Percentiles rank a stretch among this genome's conserved stretches.
Evolutionary conservation across 2,888 invertebrate species (phyloP).

Genomic region (Archips xylosteana): DNA sequence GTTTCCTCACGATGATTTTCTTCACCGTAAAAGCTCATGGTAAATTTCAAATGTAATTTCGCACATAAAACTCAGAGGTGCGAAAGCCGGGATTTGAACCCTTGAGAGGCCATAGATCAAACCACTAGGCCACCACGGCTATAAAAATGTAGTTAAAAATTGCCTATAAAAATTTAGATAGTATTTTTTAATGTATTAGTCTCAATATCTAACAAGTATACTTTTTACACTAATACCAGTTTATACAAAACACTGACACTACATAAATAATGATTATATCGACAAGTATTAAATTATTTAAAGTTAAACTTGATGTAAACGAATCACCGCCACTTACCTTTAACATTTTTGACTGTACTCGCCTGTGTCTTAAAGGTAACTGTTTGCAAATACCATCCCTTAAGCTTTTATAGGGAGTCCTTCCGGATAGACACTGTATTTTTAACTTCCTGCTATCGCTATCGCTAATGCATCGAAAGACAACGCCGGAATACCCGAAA

Average conservation of each 20-base stretch:
- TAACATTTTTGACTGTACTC: conserved; percentile 43
- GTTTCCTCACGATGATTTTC: too few species aligned
- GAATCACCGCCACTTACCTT: conserved; percentile 55
- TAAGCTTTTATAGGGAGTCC: conserved; percentile 64
- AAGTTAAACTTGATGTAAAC: neutral
- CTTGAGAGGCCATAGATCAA: too few species aligned
- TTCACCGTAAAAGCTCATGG: too few species aligned
- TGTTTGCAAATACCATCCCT: conserved; percentile 51
- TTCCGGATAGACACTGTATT: conserved; percentile 50
- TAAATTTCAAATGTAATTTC: too few species aligned
- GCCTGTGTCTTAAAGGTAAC: conserved; percentile 50
- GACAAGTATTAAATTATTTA: neutral
- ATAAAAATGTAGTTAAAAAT: too few species aligned
- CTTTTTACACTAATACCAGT: neutral
- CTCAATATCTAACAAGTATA: too few species aligned
- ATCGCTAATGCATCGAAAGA: conserved; percentile 65
- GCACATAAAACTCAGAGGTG: too few species aligned
- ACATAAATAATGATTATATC: too few species aligned
- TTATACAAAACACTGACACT: neutral
- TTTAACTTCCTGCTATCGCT: conserved; percentile 59
- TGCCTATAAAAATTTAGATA: too few species aligned
- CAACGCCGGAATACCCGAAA: conserved; percentile 45
- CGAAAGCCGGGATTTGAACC: too few species aligned
- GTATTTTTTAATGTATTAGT: too few species aligned
- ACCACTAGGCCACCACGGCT: too few species aligned